Conservation (phyloP, 2,888 invertebrate species). For the Drosophila nigricruria region DNA sequence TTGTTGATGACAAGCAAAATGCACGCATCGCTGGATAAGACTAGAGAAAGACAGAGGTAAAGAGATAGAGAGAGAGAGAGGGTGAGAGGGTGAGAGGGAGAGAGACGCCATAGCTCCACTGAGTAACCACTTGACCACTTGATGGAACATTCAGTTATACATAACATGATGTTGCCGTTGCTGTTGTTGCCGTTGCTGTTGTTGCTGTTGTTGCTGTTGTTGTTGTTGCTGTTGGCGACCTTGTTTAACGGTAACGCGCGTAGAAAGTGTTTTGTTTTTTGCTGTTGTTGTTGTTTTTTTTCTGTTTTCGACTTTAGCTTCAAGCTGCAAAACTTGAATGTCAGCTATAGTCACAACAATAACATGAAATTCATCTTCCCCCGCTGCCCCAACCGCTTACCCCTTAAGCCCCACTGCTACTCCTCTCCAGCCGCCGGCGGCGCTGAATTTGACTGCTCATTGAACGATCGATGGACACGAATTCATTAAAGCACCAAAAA, state of each 20-base stretch:
- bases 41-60: conserved; percentile 2
- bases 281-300: conserved; percentile 22
- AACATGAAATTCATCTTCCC: conserved; percentile 29
- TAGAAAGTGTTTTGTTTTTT: conserved; percentile 77
- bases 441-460: conserved; percentile 43
- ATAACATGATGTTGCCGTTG: conserved; percentile 34
- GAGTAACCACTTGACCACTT: conserved; percentile 38
- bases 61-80: background rate
- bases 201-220: conserved; percentile 12
- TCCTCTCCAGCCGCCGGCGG: conserved; percentile 10
- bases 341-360: conserved; percentile 39
- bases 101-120: conserved; percentile 5
- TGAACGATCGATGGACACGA: conserved; percentile 58
- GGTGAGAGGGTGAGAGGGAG: background rate
- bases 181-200: conserved; percentile 19
- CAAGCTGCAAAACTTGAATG: conserved; percentile 69
- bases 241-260: conserved; percentile 81
- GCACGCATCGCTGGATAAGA: conserved; percentile 69
- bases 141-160: conserved; percentile 41
- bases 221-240: conserved; percentile 65
- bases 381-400: background rate
- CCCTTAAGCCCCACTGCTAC: background rate
- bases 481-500: conserved; percentile 25
- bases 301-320: conserved; percentile 28
- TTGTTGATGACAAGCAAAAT: conserved; percentile 66